Base-by-base conservation (phyloP, 2,888 invertebrate genomes). In the Ctenicera cuprea region DNA sequence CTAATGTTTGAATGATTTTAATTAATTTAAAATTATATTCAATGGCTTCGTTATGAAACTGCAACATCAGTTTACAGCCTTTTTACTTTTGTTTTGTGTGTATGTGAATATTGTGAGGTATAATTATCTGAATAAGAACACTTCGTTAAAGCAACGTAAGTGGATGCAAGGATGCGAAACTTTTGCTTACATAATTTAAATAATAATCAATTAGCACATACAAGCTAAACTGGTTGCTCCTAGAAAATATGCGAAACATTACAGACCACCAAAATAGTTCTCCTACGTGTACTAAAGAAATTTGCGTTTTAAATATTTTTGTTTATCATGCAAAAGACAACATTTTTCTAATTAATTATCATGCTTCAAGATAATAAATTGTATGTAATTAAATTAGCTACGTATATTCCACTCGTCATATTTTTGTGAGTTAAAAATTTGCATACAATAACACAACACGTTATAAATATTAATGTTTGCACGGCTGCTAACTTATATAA, bases 401-500 rank as follows among this genome's bases (percentile, higher is more conserved):
- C 37, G 45, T 66, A 48, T 41, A 16, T 18, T 30, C 30, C 57
- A 64, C 30, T 30, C 33, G 48, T 59, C 63, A 64, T 70, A 70
- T 62, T 48, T 70, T 70, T 70, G 38, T 61, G 26, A 22, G 52
- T 37, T 22, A 22, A 41, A 50, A 41, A 66, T 73, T 73, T 73
- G 73, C 73, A 73, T 73, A 73, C 73, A 73, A 73, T 73, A 63
- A 68, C 54, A 68, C 54, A 41, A 12, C 37, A 43, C 18, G 52
- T 69, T 67, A 73, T 73, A 73, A 73, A 73, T 68, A 73, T 73
- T 59, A 43, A 73, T 54, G 43, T 33, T 45, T 38, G 38, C 16
- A 54, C 37, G 71, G 63, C 26, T 71, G 30, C 63, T 71, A 63
- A 71, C 64, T 63, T 71, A 64, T 41, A 14, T 48, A 48, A 41